Conservation (phyloP, 2,888 invertebrate species). For the Suillia variegata region DNA sequence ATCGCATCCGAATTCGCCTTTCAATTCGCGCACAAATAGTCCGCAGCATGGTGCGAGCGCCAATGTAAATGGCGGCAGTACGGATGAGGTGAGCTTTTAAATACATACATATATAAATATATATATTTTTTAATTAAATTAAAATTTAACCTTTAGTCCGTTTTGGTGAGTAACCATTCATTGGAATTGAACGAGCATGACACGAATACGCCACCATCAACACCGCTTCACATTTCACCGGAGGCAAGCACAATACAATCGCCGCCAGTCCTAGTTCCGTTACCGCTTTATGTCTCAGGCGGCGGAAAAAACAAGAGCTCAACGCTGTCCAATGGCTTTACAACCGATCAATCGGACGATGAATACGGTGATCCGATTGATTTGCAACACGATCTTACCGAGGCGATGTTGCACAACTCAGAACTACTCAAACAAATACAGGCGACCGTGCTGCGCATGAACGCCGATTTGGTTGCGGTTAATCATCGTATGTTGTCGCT, state of each 20-base stretch:
- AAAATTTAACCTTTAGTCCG: slow-evolving; percentile 12
- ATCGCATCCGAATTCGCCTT: slow-evolving; percentile 73
- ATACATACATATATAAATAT: too few relatives aligned
- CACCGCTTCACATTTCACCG: slow-evolving; percentile 1
- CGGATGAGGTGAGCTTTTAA: slow-evolving; percentile 20
- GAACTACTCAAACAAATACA: slow-evolving; percentile 54
- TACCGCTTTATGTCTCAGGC: too few relatives aligned
- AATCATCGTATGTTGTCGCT: slow-evolving; percentile 51
- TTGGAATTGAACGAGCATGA: slow-evolving; percentile 14
- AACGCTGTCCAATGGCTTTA: slow-evolving; percentile 35
- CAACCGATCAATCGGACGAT: slow-evolving; percentile 64
- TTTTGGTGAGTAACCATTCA: too few relatives aligned
- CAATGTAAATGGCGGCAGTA: slow-evolving; percentile 25
- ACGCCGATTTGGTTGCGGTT: slow-evolving; percentile 49
- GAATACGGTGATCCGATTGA: slow-evolving; percentile 84
- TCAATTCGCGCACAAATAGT: slow-evolving; percentile 73
- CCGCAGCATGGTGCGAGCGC: slow-evolving; percentile 61
- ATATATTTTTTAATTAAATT: neutral
- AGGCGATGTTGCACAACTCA: slow-evolving; percentile 47
- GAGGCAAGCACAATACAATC: neutral
- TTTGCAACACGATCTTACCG: slow-evolving; percentile 61
- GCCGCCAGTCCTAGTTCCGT: too few relatives aligned
- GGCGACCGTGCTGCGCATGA: slow-evolving; percentile 54
- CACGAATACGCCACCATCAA: slow-evolving; percentile 28
- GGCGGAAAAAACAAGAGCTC: neutral